A percentile compares a stretch with the other conserved stretches of the same genome.
Evolutionary conservation across 2,797 vertebrate species (phyloP).

Genomic region (Semaprochilodus insignis): DNA sequence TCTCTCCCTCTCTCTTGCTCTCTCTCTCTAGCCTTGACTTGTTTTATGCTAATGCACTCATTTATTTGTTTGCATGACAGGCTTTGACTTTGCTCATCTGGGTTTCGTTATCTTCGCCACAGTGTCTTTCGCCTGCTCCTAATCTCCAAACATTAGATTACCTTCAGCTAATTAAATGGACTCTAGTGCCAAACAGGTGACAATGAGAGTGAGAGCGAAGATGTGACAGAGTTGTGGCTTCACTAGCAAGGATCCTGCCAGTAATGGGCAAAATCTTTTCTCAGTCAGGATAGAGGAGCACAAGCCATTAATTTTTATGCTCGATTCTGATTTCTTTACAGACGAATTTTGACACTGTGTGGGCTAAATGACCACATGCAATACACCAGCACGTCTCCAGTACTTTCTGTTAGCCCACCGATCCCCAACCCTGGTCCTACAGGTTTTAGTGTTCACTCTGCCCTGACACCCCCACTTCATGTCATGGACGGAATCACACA

Average conservation of each 20-base stretch:
- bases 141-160: slow-evolving; percentile 76
- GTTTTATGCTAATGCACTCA: slow-evolving; percentile 58
- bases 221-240: slow-evolving; percentile 20
- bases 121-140: slow-evolving; percentile 67
- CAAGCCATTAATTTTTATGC: not conserved
- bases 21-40: slow-evolving; percentile 57
- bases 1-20: slow-evolving; percentile 34
- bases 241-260: not conserved
- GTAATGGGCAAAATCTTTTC: not conserved
- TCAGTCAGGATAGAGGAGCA: not conserved
- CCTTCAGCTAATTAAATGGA: slow-evolving; percentile 76
- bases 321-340: not conserved
- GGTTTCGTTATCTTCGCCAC: slow-evolving; percentile 74
- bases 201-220: slow-evolving; percentile 48
- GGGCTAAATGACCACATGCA: too few relatives aligned
- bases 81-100: slow-evolving; percentile 66
- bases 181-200: slow-evolving; percentile 75
- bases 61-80: slow-evolving; percentile 62
- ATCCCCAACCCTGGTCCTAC: too few relatives aligned
- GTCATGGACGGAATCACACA: too few relatives aligned
- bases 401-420: too few relatives aligned
- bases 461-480: too few relatives aligned
- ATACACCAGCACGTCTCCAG: too few relatives aligned
- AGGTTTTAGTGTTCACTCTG: too few relatives aligned
- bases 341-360: not conserved